Percentiles rank a stretch among this genome's conserved stretches.
Evolutionary conservation across 2,113 vertebrate genomes (phyloP).

Genomic region (Phycodurus eques): DNA sequence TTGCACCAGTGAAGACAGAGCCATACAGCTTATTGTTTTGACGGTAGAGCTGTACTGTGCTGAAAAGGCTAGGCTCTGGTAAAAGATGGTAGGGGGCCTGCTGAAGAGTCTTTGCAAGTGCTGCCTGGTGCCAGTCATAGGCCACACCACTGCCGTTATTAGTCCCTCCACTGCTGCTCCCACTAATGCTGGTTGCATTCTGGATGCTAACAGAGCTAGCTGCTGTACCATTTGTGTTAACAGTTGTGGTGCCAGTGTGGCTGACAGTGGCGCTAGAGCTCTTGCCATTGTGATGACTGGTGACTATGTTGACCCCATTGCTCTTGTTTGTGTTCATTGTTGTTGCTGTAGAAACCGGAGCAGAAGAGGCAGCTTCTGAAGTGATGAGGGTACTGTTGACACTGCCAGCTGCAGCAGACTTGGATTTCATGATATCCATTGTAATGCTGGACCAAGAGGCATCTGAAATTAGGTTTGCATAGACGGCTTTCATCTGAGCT

Average conservation of each 20-base stretch:
- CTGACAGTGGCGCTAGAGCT: slow-evolving; percentile 72
- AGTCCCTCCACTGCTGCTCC: slow-evolving; percentile 56
- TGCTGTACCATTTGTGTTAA: slow-evolving; percentile 64
- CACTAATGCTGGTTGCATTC: slow-evolving; percentile 72
- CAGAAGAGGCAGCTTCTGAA: slow-evolving; percentile 53
- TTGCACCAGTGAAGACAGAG: slow-evolving; percentile 96
- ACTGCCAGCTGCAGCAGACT: slow-evolving; percentile 64
- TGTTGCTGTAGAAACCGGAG: slow-evolving; percentile 53
- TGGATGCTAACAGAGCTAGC: slow-evolving; percentile 67
- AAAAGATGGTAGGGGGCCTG: slow-evolving; percentile 93
- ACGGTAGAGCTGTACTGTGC: slow-evolving; percentile 97
- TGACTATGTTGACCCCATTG: slow-evolving; percentile 60
- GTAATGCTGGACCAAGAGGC: slow-evolving; percentile 96
- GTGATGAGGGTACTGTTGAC: slow-evolving; percentile 58
- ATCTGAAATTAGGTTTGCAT: slow-evolving; percentile 96
- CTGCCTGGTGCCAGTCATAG: slow-evolving; percentile 99
- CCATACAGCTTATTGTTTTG: slow-evolving; percentile 98
- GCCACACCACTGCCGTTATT: slow-evolving; percentile 80
- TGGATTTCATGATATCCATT: slow-evolving; percentile 92
- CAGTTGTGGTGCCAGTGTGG: slow-evolving; percentile 64
- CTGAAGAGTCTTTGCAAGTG: slow-evolving; percentile 95
- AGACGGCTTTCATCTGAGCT: slow-evolving; percentile 99
- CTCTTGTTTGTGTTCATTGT: slow-evolving; percentile 59
- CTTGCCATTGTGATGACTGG: slow-evolving; percentile 73
- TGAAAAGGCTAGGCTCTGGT: slow-evolving; percentile 97